Base-by-base conservation (phyloP, 2,113 vertebrate genomes). In the Corvus moneduloides region DNA sequence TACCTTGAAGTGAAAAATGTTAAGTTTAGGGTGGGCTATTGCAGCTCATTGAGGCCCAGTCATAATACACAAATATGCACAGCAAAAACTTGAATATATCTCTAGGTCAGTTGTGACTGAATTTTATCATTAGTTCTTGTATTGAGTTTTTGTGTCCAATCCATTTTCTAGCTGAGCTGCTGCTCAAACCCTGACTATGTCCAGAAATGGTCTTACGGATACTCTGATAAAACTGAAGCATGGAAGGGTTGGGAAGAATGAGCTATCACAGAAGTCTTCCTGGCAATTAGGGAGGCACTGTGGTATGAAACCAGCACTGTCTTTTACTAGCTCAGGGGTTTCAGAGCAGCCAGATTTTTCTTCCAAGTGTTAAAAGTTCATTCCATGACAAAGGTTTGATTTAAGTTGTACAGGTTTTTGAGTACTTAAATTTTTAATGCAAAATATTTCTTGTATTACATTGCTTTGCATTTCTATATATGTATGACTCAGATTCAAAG, bases 1-100 rank as follows among this genome's bases (percentile, higher is more conserved):
- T 37, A 26, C 28, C 11, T 59, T 20, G 15, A 83, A 26, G 9
- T 52, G 52, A 80, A 28, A 77, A 90, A 43, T 39, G 33, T 1
- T 56, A 9, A 30, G 11, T 77, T 48, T 61, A n/a, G 26, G 13
- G 33, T 44, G 26, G 21, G 11, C 44, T 72, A 0, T 27, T 75
- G 23, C 44, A 49, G 35, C 13, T 64, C 20, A 7, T 20, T 32
- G 37, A 51, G 30, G 20, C 64, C 68, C 21, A 43, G 13, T 33
- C 28, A 6, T n/a, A 26, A 39, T 17, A 32, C 3, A 2, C 13
- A 16, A 52, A 37, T 1, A 2, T 6, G 4, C 35, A 15, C 23
- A 44, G 37, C 59, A 43, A 41, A 16, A 24, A 10, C 54, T 56
- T 52, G 62, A 67, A 11, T 39, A 10, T 5, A 7, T 12, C n/a